Percentiles rank a stretch among this genome's conserved stretches.
phyloP scores from a whole-genome alignment of 2,113 vertebrate species.

The Lonchura striata region DNA sequence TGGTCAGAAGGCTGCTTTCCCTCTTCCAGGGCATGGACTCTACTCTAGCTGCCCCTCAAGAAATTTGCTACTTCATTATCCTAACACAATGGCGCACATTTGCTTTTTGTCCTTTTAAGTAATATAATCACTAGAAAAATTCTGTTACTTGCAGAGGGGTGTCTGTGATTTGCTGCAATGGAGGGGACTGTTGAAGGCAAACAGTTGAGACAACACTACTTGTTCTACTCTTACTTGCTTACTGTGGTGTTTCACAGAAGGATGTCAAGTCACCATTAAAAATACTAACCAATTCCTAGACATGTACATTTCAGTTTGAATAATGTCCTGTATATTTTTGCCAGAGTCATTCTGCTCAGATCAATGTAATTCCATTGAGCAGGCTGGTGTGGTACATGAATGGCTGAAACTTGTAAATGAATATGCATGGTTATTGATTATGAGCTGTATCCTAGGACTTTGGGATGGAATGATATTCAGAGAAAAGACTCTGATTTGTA shows the following conservation, averaged over 20 bases:
- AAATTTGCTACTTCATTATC: background rate
- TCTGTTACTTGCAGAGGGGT: background rate
- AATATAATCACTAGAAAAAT: background rate
- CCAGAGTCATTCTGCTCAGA: background rate
- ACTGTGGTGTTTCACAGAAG: background rate
- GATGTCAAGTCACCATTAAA: background rate
- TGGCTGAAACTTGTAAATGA: background rate
- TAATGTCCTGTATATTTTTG: background rate
- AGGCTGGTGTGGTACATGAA: accelerated
- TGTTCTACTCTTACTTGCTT: background rate
- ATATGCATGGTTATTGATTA: background rate
- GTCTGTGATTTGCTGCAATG: background rate
- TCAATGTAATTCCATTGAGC: background rate
- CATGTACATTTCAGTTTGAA: background rate
- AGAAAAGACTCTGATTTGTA: background rate
- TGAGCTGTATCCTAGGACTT: background rate
- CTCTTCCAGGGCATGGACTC: background rate
- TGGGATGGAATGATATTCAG: background rate
- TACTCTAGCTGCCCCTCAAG: background rate
- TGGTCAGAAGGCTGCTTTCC: background rate
- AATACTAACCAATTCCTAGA: background rate
- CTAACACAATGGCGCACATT: accelerated
- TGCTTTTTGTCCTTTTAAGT: background rate
- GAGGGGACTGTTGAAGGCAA: background rate
- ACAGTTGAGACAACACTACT: accelerated